These are phyloP conservation scores for Spinibarbus caldwelli DNA, from an alignment of 2,797 vertebrate genomes.

Conservation along the genomic window DNA sequence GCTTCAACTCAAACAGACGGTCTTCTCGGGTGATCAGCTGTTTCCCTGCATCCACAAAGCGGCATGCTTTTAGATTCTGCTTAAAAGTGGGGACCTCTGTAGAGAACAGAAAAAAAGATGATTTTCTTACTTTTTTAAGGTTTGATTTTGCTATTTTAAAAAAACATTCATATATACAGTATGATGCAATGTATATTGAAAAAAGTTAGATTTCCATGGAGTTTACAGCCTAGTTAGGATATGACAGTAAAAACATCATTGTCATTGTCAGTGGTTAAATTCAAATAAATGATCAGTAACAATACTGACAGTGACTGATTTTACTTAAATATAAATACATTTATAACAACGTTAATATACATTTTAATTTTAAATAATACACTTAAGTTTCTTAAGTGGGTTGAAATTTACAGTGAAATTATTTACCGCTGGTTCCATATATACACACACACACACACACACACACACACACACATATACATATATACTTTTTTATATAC, in stretches of 20 bases:
- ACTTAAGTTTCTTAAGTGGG: not conserved
- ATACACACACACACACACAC: too few species aligned
- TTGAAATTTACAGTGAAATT: not conserved
- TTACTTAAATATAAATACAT: not conserved
- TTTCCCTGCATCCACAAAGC: conserved; percentile 70
- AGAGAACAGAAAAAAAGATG: conserved; percentile 2
- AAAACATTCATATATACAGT: not conserved
- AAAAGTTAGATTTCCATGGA: not conserved
- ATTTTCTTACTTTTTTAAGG: not conserved
- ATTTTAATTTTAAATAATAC: not conserved
- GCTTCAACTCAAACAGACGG: conserved; percentile 62
- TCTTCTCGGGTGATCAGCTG: conserved; percentile 80
- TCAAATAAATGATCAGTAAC: too few species aligned
- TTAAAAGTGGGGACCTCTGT: conserved; percentile 64
- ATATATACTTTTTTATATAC: too few species aligned
- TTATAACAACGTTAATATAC: not conserved
- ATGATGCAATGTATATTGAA: not conserved
- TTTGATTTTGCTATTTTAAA: not conserved
- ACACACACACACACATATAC: too few species aligned
- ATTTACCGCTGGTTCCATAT: not conserved
- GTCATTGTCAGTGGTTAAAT: not conserved
- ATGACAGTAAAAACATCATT: not conserved
- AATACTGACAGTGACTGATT: too few species aligned
- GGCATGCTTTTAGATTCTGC: conserved; percentile 63
- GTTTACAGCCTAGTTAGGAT: not conserved